Evolutionary conservation across 2,113 vertebrate genomes (phyloP).

Genomic region (Perognathus longimembris): DNA sequence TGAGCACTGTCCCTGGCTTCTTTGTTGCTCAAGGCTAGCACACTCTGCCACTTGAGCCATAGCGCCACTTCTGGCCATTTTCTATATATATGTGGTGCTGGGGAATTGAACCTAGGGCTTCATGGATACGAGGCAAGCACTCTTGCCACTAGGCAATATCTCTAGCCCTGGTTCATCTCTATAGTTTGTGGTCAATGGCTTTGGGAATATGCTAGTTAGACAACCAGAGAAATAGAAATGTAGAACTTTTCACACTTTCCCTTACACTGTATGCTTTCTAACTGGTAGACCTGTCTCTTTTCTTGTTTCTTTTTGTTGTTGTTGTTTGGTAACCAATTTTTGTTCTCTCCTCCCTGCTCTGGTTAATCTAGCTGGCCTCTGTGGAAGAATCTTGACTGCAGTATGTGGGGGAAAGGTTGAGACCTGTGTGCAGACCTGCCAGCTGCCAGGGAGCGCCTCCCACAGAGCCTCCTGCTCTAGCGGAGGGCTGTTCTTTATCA

Average conservation of each 20-base stretch:
- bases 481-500: neutral
- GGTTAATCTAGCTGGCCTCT: neutral
- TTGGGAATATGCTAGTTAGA: slow-evolving; percentile 9
- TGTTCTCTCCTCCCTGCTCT: neutral
- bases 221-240: slow-evolving; percentile 2
- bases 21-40: too few relatives aligned
- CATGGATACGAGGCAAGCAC: too few relatives aligned
- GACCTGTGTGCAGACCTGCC: neutral
- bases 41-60: too few relatives aligned
- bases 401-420: neutral
- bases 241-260: neutral
- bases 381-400: neutral
- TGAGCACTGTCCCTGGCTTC: too few relatives aligned
- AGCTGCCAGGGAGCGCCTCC: neutral
- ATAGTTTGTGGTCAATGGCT: neutral
- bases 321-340: neutral
- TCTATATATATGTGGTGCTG: too few relatives aligned
- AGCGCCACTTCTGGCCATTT: too few relatives aligned
- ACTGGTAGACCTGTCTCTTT: neutral
- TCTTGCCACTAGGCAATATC: too few relatives aligned
- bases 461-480: neutral
- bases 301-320: neutral
- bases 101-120: too few relatives aligned
- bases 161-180: too few relatives aligned
- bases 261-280: neutral